Conservation (phyloP, 2,113 vertebrate species). For the Bothrops jararaca region DNA sequence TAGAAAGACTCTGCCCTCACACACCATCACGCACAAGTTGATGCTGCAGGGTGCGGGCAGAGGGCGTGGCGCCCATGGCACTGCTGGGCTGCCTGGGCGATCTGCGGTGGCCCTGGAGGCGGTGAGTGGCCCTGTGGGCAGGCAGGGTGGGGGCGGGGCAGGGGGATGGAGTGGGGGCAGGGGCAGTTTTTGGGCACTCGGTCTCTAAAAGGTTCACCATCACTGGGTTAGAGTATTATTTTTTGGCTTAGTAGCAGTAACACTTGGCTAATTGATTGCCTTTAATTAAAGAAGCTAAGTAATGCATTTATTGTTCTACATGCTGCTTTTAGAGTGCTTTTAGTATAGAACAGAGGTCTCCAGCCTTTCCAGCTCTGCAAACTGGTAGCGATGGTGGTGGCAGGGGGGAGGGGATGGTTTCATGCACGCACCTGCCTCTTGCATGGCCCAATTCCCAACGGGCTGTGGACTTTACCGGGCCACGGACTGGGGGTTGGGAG, state of each 20-base stretch:
- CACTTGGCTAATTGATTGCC: neutral
- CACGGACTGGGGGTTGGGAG: neutral
- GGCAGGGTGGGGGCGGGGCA: no score
- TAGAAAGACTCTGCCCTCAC: no score
- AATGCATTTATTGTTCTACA: neutral
- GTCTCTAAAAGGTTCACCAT: no score
- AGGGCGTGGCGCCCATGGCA: no score
- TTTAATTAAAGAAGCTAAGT: neutral
- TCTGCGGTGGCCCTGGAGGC: no score
- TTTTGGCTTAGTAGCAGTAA: neutral
- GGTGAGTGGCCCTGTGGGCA: no score
- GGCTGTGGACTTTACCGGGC: neutral
- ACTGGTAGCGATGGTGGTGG: neutral
- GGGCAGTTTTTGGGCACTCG: no score
- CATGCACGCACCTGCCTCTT: neutral
- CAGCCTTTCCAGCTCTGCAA: neutral
- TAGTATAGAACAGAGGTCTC: neutral
- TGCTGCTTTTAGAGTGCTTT: neutral
- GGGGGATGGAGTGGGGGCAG: no score
- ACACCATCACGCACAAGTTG: no score
- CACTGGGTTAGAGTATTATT: neutral
- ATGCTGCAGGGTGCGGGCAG: no score
- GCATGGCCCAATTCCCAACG: neutral
- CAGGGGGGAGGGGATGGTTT: neutral
- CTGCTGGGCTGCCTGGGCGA: no score